Conservation (phyloP, 92 coral and sea anemone species). For the Phymanthus crucifer region DNA sequence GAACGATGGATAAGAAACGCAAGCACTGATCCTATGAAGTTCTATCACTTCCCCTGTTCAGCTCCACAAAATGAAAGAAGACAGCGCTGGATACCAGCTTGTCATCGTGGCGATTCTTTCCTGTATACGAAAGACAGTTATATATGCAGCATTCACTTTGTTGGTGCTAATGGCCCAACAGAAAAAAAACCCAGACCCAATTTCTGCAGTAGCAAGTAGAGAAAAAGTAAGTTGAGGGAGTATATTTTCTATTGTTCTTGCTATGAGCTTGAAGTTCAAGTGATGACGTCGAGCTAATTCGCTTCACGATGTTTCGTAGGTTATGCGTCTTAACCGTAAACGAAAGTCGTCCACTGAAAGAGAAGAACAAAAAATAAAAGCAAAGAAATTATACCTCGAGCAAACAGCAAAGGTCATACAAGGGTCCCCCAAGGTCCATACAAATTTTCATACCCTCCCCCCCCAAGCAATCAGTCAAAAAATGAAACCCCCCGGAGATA, state of each 20-base stretch:
- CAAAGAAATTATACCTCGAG: background rate
- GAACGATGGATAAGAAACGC: no score
- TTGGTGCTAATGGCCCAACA: slow-evolving; percentile 16
- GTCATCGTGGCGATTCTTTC: slow-evolving; percentile 8
- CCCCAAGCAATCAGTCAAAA: no score
- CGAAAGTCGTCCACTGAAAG: background rate
- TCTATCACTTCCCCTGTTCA: slow-evolving; percentile 13
- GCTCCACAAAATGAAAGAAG: background rate
- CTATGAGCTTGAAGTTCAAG: background rate
- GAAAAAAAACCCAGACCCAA: slow-evolving; percentile 12
- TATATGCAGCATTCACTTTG: no score
- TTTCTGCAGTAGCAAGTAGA: slow-evolving; percentile 16
- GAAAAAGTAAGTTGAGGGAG: background rate
- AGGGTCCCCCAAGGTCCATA: background rate
- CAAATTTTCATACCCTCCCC: no score
- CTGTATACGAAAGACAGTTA: slow-evolving; percentile 1
- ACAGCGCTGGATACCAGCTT: slow-evolving; percentile 11
- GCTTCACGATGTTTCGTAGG: background rate
- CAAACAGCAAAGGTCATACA: background rate
- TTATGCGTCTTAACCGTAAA: background rate
- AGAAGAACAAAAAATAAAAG: background rate
- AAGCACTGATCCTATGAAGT: background rate
- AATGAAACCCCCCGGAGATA: no score
- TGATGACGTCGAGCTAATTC: background rate
- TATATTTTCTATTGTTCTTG: background rate